phyloP scores from a whole-genome alignment of 2,113 vertebrate species.

The Mesocricetus auratus region DNA sequence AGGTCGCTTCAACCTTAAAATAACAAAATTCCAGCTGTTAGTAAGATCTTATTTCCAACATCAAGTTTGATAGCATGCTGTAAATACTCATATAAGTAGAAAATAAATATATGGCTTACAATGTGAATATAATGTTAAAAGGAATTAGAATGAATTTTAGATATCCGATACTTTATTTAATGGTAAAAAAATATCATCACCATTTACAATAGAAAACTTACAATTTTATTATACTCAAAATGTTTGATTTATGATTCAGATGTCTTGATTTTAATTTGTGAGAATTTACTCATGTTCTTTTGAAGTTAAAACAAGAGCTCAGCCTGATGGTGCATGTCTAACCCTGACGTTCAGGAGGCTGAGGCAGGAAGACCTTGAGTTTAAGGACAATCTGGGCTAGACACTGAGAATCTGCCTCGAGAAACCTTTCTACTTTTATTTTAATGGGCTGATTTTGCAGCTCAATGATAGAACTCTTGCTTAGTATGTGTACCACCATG shows the following conservation, averaged over 20 bases:
- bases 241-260: conserved; percentile 75
- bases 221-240: conserved; percentile 79
- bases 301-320: conserved; percentile 66
- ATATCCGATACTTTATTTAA: conserved; percentile 71
- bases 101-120: conserved; percentile 54
- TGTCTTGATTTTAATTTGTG: conserved; percentile 68
- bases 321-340: neutral
- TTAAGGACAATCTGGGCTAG: no score
- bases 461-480: neutral
- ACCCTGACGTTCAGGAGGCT: no score
- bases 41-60: conserved; percentile 23
- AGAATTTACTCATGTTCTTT: conserved; percentile 66
- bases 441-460: neutral
- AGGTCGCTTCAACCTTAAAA: neutral
- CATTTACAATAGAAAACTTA: conserved; percentile 77
- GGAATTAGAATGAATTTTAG: conserved; percentile 74
- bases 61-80: conserved; percentile 49
- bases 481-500: neutral
- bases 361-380: neutral
- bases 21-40: conserved; percentile 44
- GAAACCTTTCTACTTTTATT: neutral
- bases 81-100: neutral
- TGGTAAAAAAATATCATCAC: conserved; percentile 71
- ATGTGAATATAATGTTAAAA: conserved; percentile 65
- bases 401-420: neutral